phyloP scores from a whole-genome alignment of 2,888 invertebrate species.

The Polyommatus icarus region DNA sequence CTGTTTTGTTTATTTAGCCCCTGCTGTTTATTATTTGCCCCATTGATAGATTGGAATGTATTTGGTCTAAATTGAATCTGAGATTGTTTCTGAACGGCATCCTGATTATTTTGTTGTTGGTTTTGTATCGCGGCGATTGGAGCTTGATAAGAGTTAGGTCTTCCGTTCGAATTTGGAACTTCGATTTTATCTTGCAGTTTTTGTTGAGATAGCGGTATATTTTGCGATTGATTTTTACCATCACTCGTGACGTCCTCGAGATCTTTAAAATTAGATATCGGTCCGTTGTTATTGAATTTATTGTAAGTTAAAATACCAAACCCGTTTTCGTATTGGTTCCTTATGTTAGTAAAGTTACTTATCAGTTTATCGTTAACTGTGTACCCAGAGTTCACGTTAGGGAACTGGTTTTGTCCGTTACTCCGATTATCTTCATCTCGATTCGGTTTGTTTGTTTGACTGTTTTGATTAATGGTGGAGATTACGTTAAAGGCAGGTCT shows the following conservation, averaged over 20 bases:
- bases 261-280: slow-evolving; percentile 7
- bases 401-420: slow-evolving; percentile 27
- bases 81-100: not conserved
- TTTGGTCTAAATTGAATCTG: not conserved
- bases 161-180: slow-evolving; percentile 17
- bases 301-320: slow-evolving; percentile 7
- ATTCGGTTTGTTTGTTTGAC: slow-evolving; percentile 47
- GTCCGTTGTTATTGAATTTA: not conserved
- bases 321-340: slow-evolving; percentile 4
- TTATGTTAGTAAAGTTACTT: slow-evolving; percentile 16
- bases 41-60: not conserved
- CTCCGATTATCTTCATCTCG: slow-evolving; percentile 4
- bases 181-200: slow-evolving; percentile 34
- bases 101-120: not conserved
- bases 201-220: slow-evolving; percentile 38
- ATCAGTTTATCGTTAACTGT: slow-evolving; percentile 19
- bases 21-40: not conserved
- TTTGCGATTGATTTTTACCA: slow-evolving; percentile 16
- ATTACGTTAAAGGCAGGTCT: slow-evolving; percentile 50
- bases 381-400: not conserved
- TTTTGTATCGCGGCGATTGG: slow-evolving; percentile 19
- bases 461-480: slow-evolving; percentile 55
- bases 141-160: slow-evolving; percentile 34
- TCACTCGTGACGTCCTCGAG: not conserved
- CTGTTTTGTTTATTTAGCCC: not conserved